phyloP scores from a whole-genome alignment of 2,113 vertebrate genomes.

The Heliornis fulica region DNA sequence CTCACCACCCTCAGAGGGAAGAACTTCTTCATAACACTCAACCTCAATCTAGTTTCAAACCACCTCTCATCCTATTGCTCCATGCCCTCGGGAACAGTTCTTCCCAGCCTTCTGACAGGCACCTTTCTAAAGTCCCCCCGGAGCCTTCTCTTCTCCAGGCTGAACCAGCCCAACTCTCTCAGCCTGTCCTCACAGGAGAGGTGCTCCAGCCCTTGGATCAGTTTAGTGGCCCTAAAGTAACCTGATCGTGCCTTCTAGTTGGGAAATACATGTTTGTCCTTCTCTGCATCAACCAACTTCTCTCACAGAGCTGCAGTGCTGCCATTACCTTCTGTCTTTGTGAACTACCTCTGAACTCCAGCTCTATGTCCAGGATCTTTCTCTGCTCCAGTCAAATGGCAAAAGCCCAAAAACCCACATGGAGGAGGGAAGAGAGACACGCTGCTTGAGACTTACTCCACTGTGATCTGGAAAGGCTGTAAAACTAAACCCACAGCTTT shows the following conservation, averaged over 20 bases:
- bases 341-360: neutral
- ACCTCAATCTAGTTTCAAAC: no score
- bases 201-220: no score
- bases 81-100: no score
- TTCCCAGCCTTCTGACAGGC: no score
- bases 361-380: neutral
- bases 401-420: neutral
- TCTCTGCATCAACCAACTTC: neutral
- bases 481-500: neutral
- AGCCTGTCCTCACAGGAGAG: no score
- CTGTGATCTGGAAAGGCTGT: neutral
- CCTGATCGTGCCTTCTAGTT: rapidly evolving
- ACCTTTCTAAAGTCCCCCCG: no score
- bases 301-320: rapidly evolving
- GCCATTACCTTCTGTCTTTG: neutral
- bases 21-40: no score
- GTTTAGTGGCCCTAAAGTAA: no score
- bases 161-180: no score
- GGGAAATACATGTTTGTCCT: neutral
- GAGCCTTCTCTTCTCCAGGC: no score
- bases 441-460: neutral
- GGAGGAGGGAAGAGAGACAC: neutral
- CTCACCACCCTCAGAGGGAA: no score
- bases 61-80: no score
- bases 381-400: neutral